Conservation (phyloP, 2,113 vertebrate species). For the Colinus virginianus region DNA sequence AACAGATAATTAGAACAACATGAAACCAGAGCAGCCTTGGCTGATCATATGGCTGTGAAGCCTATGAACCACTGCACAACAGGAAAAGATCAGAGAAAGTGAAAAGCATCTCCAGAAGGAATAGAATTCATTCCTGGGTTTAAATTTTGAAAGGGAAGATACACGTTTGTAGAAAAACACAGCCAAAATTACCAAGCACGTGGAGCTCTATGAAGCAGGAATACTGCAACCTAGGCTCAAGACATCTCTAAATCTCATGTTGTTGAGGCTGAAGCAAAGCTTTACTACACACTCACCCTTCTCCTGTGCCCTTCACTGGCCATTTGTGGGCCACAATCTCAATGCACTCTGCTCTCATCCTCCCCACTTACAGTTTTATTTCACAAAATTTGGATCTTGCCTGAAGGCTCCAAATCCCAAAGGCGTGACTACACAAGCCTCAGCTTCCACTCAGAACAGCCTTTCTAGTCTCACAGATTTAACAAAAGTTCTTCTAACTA, state of each 20-base stretch:
- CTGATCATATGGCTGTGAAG: constrained; percentile 63
- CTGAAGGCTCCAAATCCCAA: background rate
- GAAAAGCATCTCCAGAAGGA: constrained; percentile 61
- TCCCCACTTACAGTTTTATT: background rate
- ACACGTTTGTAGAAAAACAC: background rate
- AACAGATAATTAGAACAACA: constrained; percentile 79
- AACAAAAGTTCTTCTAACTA: background rate
- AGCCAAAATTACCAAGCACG: background rate
- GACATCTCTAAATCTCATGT: background rate
- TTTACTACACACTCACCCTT: background rate
- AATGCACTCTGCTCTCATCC: background rate
- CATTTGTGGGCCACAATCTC: background rate
- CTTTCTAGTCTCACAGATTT: background rate
- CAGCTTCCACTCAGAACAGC: background rate
- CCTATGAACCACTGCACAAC: constrained; percentile 43
- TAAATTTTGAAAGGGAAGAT: background rate
- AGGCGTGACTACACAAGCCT: background rate
- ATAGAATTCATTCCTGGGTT: constrained; percentile 46
- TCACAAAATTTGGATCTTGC: background rate
- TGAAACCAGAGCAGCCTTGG: constrained; percentile 63
- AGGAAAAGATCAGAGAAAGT: constrained; percentile 57
- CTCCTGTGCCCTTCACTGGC: background rate
- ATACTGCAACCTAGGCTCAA: background rate
- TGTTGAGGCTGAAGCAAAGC: background rate
- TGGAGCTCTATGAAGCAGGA: background rate